A percentile compares a stretch with the other conserved stretches of the same genome.
Evolutionary conservation across 2,797 vertebrate genomes (phyloP).

Genomic region (Pseudochirops corinnae): DNA sequence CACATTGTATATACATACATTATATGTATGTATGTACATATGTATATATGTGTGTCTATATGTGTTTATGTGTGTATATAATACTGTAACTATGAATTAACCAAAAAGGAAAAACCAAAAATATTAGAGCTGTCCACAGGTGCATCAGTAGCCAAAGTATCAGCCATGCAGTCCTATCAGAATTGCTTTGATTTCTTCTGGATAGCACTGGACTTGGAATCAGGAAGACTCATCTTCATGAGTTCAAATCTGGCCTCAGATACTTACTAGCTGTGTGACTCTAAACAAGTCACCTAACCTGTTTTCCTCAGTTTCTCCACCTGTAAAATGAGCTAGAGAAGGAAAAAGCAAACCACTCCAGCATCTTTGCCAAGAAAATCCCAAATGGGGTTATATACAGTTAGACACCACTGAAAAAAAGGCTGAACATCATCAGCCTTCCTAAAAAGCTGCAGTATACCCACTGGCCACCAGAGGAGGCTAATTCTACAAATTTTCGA

Average conservation of each 20-base stretch:
- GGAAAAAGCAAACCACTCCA: background rate
- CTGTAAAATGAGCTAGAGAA: background rate
- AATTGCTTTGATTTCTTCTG: background rate
- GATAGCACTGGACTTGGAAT: background rate
- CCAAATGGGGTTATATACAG: background rate
- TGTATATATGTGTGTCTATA: no score
- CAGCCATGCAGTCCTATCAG: background rate
- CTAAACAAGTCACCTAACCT: background rate
- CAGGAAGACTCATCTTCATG: background rate
- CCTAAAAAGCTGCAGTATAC: background rate
- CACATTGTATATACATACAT: no score
- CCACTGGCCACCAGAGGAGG: background rate
- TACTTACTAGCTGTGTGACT: background rate
- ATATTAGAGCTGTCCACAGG: background rate
- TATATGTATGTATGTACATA: no score
- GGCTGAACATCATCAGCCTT: background rate
- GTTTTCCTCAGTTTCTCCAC: background rate
- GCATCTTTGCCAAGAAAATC: background rate
- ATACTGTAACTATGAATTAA: background rate
- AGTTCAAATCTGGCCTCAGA: background rate
- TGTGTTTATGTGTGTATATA: no score
- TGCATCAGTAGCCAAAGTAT: background rate
- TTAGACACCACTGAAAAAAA: background rate
- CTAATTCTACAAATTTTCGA: background rate
- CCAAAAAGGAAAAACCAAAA: background rate